Evolutionary conservation across 2,888 invertebrate species (phyloP).

Genomic region (Deilephila elpenor): DNA sequence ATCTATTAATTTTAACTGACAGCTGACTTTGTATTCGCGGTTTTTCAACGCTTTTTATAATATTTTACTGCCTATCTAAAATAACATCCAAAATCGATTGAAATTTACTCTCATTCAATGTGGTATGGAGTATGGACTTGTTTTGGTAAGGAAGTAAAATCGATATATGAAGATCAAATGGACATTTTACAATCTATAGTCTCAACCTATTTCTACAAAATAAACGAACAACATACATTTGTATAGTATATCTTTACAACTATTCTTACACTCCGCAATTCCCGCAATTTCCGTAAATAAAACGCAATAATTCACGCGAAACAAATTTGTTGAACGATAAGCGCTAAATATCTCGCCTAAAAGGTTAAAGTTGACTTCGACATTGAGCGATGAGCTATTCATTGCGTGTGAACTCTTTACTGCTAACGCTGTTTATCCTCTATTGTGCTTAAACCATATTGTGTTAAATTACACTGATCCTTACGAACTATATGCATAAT

Average conservation of each 20-base stretch:
- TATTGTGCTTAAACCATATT: too few species aligned
- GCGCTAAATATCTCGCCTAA: constrained; percentile 8
- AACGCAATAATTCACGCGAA: neutral
- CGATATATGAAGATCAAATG: too few species aligned
- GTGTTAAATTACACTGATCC: too few species aligned
- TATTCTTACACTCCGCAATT: neutral
- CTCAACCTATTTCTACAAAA: neutral
- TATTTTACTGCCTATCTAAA: neutral
- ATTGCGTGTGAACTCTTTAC: constrained; percentile 47
- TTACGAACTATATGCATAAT: too few species aligned
- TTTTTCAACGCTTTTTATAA: neutral
- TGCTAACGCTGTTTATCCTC: constrained; percentile 29
- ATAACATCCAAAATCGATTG: neutral
- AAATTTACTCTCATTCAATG: neutral
- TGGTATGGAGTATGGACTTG: neutral
- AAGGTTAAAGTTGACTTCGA: constrained; percentile 37
- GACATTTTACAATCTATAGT: too few species aligned
- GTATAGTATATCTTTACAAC: neutral
- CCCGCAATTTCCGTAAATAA: neutral
- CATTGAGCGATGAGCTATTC: constrained; percentile 56
- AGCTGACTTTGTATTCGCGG: neutral
- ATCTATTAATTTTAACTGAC: constrained; percentile 3
- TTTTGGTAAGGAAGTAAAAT: too few species aligned
- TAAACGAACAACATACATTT: neutral
- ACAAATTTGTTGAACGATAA: neutral